Percentiles rank a stretch among this genome's conserved stretches.
These are phyloP conservation scores for Jaculus jaculus DNA, from an alignment of 2,113 vertebrate species.

Conservation along the genomic window DNA sequence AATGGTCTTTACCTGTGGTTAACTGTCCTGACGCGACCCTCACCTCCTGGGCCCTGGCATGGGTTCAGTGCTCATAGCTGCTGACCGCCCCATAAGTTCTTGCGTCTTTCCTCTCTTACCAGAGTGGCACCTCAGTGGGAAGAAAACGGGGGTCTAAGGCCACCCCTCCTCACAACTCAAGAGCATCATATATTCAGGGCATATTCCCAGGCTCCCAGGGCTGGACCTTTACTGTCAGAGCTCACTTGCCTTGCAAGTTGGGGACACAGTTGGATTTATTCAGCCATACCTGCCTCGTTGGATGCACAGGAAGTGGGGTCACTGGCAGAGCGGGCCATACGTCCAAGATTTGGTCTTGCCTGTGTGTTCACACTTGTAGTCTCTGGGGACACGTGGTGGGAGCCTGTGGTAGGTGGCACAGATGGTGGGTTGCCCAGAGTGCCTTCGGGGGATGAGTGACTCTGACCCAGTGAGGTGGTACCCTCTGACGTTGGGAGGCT, in stretches of 20 bases:
- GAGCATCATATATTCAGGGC: neutral
- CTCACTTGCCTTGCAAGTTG: neutral
- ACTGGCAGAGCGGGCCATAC: conserved; percentile 94
- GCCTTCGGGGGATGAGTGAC: conserved; percentile 65
- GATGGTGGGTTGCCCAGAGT: conserved; percentile 75
- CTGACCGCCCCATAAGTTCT: neutral
- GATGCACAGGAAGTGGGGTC: conserved; percentile 92
- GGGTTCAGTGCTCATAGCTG: neutral
- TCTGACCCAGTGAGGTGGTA: fast-evolving
- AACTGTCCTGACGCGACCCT: neutral
- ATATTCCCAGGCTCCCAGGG: neutral
- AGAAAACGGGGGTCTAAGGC: neutral
- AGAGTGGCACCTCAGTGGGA: neutral
- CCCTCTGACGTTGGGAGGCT: conserved; percentile 35
- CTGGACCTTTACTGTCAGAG: neutral
- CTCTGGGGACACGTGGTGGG: conserved; percentile 23
- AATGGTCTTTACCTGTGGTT: neutral
- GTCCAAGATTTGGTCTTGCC: conserved; percentile 80
- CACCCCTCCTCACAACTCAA: neutral
- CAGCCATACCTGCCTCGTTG: conserved; percentile 85
- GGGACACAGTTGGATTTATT: fast-evolving
- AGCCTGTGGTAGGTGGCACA: conserved; percentile 67
- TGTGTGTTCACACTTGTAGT: conserved; percentile 72
- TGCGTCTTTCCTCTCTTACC: too few species aligned
- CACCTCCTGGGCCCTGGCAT: neutral